Evolutionary conservation across 2,888 invertebrate species (phyloP).

Genomic region (Scaeva pyrastri): DNA sequence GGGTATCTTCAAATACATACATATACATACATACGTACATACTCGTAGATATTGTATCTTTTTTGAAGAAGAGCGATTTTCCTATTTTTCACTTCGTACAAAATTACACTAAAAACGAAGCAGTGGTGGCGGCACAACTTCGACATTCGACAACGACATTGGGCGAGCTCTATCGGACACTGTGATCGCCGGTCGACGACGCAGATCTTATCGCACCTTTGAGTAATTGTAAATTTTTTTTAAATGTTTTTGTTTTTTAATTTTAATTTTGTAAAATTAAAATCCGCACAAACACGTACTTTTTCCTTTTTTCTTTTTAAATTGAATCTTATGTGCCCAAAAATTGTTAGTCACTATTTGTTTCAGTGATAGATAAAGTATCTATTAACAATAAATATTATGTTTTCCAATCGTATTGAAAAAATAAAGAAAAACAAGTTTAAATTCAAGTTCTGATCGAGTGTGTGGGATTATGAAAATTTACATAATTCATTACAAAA

Average conservation of each 20-base stretch:
- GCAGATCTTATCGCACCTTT: constrained; percentile 66
- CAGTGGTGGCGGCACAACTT: constrained; percentile 21
- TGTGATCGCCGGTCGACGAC: constrained; percentile 44
- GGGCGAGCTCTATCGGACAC: constrained; percentile 37
- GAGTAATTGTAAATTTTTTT: constrained; percentile 51
- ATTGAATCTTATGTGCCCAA: neutral
- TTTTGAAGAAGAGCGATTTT: too few species aligned
- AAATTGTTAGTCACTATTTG: constrained; percentile 6
- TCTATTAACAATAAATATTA: neutral
- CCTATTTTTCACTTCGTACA: too few species aligned
- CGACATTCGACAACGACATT: constrained; percentile 22
- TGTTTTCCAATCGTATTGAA: neutral
- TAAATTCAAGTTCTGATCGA: neutral
- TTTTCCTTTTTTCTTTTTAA: neutral
- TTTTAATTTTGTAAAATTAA: neutral
- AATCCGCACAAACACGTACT: constrained; percentile 18
- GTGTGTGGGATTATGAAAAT: constrained; percentile 8
- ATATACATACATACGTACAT: too few species aligned
- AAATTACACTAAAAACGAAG: neutral
- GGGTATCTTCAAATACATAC: too few species aligned
- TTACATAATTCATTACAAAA: constrained; percentile 4
- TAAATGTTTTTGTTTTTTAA: constrained; percentile 3
- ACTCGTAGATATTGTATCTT: too few species aligned
- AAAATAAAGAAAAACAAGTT: constrained; percentile 3
- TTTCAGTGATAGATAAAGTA: neutral